These are phyloP conservation scores for Malurus alboscapulatus DNA, from an alignment of 2,113 vertebrate species.

Conservation along the genomic window DNA sequence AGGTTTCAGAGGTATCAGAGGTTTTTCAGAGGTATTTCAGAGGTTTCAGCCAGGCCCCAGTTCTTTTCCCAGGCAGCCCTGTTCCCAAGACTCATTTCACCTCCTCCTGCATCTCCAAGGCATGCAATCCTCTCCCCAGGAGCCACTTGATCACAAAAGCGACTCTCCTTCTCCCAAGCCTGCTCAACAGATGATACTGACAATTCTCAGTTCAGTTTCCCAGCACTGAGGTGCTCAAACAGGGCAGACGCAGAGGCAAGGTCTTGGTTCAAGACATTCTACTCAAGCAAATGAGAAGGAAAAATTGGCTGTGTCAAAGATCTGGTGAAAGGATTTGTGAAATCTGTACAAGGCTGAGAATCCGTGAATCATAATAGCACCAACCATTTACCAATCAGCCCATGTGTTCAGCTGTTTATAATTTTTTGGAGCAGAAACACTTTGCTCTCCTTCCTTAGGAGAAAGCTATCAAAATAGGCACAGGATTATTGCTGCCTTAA, in stretches of 20 bases:
- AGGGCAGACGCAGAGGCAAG: neutral
- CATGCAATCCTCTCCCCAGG: neutral
- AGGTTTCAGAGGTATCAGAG: neutral
- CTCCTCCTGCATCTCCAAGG: neutral
- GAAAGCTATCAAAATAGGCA: neutral
- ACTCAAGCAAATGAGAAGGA: neutral
- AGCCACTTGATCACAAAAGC: neutral
- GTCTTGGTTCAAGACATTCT: neutral
- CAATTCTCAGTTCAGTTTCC: neutral
- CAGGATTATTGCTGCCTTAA: neutral
- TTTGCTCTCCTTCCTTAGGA: neutral
- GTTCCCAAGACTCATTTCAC: neutral
- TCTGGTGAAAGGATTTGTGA: neutral
- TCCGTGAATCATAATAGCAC: neutral
- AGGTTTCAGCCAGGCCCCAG: neutral
- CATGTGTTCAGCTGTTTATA: neutral
- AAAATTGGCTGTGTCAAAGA: neutral
- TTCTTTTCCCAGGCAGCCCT: neutral
- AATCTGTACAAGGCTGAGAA: neutral
- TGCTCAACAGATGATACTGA: neutral
- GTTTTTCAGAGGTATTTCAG: neutral
- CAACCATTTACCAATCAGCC: neutral
- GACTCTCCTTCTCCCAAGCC: neutral
- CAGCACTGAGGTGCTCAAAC: neutral
- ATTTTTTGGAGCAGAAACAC: neutral